phyloP scores from a whole-genome alignment of 2,888 invertebrate species.

The Anorthoa munda region DNA sequence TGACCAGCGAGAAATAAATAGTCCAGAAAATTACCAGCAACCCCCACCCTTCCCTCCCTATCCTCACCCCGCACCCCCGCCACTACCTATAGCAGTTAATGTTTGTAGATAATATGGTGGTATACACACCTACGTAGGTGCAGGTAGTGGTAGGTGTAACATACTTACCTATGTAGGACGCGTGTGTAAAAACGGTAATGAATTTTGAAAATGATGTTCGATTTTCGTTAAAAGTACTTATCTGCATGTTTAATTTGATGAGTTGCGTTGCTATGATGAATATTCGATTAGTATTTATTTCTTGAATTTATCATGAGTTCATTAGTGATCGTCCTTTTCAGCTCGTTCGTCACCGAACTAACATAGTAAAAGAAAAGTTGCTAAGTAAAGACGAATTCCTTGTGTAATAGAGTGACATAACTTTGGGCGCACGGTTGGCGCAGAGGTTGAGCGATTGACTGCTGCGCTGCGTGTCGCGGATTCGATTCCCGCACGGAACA shows the following conservation, averaged over 20 bases:
- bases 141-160: constrained; percentile 11
- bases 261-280: too few relatives aligned
- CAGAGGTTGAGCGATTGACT: too few relatives aligned
- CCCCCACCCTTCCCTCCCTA: constrained; percentile 34
- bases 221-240: constrained; percentile 9
- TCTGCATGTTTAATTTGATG: background rate
- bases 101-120: constrained; percentile 52
- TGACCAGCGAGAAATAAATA: constrained; percentile 81
- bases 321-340: too few relatives aligned
- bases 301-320: too few relatives aligned
- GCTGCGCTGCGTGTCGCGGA: too few relatives aligned
- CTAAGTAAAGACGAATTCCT: too few relatives aligned
- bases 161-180: constrained; percentile 14
- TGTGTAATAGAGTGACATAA: too few relatives aligned
- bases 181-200: constrained; percentile 18
- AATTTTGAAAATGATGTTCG: constrained; percentile 19
- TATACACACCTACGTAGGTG: constrained; percentile 18
- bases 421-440: too few relatives aligned
- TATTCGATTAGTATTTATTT: background rate
- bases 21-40: constrained; percentile 81
- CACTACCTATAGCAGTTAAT: constrained; percentile 57
- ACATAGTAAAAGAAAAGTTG: too few relatives aligned
- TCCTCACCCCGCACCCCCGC: constrained; percentile 12
- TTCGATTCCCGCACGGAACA: too few relatives aligned
- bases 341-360: too few relatives aligned